phyloP scores from a whole-genome alignment of 2,113 vertebrate genomes.

The Macrotus californicus region DNA sequence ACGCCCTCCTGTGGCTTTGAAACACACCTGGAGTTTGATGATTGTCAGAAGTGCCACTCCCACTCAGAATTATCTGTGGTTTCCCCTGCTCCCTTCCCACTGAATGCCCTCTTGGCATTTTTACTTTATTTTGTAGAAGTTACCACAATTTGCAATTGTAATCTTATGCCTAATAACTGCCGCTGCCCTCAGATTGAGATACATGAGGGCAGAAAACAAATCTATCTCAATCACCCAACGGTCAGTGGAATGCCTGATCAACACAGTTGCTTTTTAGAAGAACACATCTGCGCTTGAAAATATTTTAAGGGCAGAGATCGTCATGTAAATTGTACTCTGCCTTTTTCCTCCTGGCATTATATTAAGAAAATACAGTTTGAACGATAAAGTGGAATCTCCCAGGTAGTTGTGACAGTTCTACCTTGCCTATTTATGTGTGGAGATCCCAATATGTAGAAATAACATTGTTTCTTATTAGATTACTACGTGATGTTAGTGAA shows the following conservation, averaged over 20 bases:
- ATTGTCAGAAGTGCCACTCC: not conserved
- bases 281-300: not conserved
- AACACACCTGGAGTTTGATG: not conserved
- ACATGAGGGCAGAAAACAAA: not conserved
- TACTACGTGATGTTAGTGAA: not conserved
- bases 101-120: not conserved
- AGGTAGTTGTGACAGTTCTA: not conserved
- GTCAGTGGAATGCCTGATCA: not conserved
- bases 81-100: not conserved
- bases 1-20: not conserved
- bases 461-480: not conserved
- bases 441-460: not conserved
- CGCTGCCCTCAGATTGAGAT: not conserved
- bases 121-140: not conserved
- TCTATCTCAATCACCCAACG: not conserved
- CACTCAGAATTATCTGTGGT: not conserved
- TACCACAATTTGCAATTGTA: constrained; percentile 8
- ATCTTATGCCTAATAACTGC: not conserved
- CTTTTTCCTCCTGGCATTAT: not conserved
- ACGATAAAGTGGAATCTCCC: not conserved
- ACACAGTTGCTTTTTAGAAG: not conserved
- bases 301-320: not conserved
- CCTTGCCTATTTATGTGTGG: not conserved
- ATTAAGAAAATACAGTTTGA: not conserved
- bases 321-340: not conserved